Conservation (phyloP, 2,113 vertebrate genomes). For the Thamnophis sirtalis region DNA sequence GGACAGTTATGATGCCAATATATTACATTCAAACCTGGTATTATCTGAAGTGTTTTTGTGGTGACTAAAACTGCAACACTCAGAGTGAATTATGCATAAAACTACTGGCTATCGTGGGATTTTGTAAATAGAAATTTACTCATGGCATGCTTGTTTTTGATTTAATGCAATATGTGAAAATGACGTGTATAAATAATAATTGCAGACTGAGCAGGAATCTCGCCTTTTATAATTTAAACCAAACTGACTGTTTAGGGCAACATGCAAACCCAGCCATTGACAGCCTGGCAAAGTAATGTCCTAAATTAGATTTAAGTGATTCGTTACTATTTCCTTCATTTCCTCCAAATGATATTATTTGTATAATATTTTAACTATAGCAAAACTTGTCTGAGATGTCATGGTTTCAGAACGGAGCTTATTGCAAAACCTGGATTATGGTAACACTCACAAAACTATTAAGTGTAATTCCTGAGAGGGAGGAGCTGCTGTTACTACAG, state of each 20-base stretch:
- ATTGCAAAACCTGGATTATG: neutral
- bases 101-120: neutral
- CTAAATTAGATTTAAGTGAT: neutral
- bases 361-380: neutral
- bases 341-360: neutral
- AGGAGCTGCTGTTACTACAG: neutral
- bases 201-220: neutral
- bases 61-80: neutral
- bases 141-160: neutral
- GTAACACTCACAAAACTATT: too few species aligned
- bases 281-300: neutral
- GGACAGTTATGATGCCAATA: neutral
- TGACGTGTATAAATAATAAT: neutral
- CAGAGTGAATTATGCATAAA: neutral
- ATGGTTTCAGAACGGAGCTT: neutral
- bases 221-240: neutral
- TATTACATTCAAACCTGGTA: neutral
- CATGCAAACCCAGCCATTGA: neutral
- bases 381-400: neutral
- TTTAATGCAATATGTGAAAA: neutral
- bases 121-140: neutral
- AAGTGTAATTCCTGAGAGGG: neutral
- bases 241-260: neutral
- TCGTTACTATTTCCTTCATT: neutral
- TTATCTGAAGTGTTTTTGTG: neutral